These are phyloP conservation scores for Phasianus colchicus DNA, from an alignment of 2,113 vertebrate species.

Conservation along the genomic window DNA sequence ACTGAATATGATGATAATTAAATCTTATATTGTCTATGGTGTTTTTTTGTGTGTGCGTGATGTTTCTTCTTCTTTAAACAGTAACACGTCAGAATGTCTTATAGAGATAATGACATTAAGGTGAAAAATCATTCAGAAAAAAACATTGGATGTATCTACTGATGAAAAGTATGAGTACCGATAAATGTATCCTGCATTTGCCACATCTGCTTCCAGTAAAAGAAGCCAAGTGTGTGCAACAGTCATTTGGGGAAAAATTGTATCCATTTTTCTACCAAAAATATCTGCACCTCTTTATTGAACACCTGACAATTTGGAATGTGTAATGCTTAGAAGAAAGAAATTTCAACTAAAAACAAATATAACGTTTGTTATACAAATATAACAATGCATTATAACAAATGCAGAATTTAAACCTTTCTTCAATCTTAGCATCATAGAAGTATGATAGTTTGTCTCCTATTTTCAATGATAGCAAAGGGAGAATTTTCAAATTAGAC, in stretches of 20 bases:
- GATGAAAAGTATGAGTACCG: not conserved
- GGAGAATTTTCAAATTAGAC: not conserved
- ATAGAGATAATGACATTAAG: not conserved
- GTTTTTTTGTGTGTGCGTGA: not conserved
- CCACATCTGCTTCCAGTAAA: not conserved
- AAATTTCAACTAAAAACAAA: not conserved
- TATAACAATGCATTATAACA: not conserved
- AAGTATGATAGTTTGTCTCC: not conserved
- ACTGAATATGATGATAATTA: not conserved
- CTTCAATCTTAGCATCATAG: not conserved
- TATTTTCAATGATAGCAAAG: not conserved
- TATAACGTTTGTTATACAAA: no score
- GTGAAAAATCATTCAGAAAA: not conserved
- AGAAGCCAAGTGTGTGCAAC: not conserved
- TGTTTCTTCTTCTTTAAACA: not conserved
- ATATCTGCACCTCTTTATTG: not conserved
- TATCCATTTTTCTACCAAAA: not conserved
- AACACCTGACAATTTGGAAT: not conserved
- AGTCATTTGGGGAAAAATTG: not conserved
- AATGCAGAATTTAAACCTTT: not conserved
- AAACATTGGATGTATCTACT: not conserved
- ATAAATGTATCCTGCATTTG: not conserved
- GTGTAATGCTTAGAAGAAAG: not conserved
- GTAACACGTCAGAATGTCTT: not conserved
- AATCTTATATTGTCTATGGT: not conserved